These are phyloP conservation scores for Exaiptasia diaphana DNA, from an alignment of 64 coral and sea anemone genomes.

Conservation along the genomic window DNA sequence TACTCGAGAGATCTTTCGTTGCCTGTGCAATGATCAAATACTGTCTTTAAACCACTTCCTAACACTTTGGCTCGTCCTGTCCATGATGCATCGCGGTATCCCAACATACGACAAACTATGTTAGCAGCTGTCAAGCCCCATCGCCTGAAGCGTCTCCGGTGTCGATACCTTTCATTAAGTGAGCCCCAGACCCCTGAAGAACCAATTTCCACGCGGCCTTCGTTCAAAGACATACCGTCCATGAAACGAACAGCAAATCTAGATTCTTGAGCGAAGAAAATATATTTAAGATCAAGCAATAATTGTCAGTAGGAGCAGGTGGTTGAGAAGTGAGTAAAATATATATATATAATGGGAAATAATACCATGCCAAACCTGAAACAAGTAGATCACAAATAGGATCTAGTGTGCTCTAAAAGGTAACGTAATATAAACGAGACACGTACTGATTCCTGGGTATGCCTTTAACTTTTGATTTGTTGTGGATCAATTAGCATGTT, in stretches of 20 bases:
- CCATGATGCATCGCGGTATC: too few relatives aligned
- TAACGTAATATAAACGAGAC: background rate
- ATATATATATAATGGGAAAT: background rate
- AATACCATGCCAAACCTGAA: background rate
- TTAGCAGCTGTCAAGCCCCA: background rate
- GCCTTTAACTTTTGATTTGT: background rate
- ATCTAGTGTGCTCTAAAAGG: background rate
- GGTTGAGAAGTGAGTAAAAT: background rate
- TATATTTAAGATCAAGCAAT: background rate
- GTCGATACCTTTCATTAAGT: background rate
- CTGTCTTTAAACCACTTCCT: background rate
- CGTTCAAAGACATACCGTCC: background rate
- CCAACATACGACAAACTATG: background rate
- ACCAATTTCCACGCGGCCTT: background rate
- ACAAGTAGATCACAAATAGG: background rate
- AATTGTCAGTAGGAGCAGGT: background rate
- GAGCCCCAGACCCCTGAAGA: background rate
- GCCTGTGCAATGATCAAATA: background rate
- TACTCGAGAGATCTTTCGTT: background rate
- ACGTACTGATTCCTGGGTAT: background rate
- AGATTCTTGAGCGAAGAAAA: background rate
- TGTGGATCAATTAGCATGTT: background rate
- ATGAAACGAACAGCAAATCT: background rate
- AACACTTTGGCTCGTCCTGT: too few relatives aligned
- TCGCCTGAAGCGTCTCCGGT: too few relatives aligned